These are phyloP conservation scores for Caenorhabditis sp. DNA, from an alignment of 2,888 invertebrate species.

Conservation along the genomic window DNA sequence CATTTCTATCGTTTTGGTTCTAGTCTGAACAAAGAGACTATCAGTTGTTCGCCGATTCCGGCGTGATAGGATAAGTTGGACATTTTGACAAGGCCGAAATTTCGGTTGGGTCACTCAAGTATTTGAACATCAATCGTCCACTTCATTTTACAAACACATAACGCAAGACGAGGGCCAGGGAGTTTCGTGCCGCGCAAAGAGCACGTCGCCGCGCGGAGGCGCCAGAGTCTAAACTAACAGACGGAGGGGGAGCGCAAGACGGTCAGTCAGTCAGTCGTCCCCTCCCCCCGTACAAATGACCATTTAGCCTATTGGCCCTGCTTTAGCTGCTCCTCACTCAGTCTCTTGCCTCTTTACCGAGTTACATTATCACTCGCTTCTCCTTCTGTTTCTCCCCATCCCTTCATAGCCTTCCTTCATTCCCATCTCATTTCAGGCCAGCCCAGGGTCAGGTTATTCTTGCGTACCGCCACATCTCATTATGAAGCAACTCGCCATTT, in stretches of 20 bases:
- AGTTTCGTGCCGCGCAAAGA: constrained; percentile 53
- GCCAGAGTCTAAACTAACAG: constrained; percentile 51
- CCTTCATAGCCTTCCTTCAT: neutral
- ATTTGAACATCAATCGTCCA: constrained; percentile 58
- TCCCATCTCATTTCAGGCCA: constrained; percentile 19
- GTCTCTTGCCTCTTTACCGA: neutral
- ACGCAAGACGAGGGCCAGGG: constrained; percentile 14
- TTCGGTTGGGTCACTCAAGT: constrained; percentile 43
- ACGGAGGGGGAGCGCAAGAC: constrained; percentile 21
- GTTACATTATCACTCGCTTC: neutral
- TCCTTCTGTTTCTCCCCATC: neutral
- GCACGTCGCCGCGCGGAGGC: constrained; percentile 50
- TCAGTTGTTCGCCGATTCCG: constrained; percentile 18
- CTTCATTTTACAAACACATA: constrained; percentile 58
- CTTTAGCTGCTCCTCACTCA: constrained; percentile 14
- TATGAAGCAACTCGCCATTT: constrained; percentile 68
- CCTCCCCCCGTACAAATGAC: constrained; percentile 40
- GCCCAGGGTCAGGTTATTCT: constrained; percentile 40
- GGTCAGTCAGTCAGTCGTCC: constrained; percentile 33
- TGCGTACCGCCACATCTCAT: constrained; percentile 11
- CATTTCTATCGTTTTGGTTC: neutral
- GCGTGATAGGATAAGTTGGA: constrained; percentile 45
- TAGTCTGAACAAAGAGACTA: constrained; percentile 7
- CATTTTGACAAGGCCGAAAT: constrained; percentile 50
- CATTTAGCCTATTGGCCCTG: constrained; percentile 29